phyloP scores from a whole-genome alignment of 2,113 vertebrate genomes.

The Phaethon lepturus region DNA sequence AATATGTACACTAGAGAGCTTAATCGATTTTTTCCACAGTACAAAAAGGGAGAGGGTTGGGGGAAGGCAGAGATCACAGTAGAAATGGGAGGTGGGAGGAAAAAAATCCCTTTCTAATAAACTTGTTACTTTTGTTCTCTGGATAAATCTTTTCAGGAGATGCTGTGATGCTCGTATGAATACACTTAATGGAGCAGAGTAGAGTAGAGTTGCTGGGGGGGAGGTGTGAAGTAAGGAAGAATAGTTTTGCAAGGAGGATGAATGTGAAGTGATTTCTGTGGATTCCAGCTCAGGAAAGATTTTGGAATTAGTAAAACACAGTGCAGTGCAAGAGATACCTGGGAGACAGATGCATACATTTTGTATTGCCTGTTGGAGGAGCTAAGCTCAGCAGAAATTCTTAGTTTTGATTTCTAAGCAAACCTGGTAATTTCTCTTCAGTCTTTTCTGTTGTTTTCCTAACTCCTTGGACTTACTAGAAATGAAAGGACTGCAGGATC shows the following conservation, averaged over 20 bases:
- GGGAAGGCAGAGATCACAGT: constrained; percentile 6
- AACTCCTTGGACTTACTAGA: not conserved
- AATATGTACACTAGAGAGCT: constrained; percentile 36
- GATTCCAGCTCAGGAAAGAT: not conserved
- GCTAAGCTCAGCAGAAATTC: not conserved
- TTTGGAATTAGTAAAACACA: not conserved
- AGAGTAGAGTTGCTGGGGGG: not conserved
- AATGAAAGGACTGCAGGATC: not conserved
- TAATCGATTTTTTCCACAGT: constrained; percentile 73
- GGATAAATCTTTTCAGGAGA: constrained; percentile 30
- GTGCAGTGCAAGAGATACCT: not conserved
- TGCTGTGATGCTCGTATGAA: constrained; percentile 61
- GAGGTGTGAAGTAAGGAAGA: not conserved
- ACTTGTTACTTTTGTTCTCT: constrained; percentile 71
- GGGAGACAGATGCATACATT: not conserved
- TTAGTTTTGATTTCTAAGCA: not conserved
- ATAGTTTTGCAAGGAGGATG: constrained; percentile 19
- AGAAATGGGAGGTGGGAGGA: not conserved
- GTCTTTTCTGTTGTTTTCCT: not conserved
- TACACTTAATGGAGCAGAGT: constrained; percentile 27
- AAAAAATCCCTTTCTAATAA: constrained; percentile 58
- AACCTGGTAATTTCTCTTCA: not conserved
- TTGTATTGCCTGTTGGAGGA: not conserved
- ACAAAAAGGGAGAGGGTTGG: constrained; percentile 35
- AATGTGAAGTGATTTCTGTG: constrained; percentile 31